These are phyloP conservation scores for Scaptomyza polygonia DNA, from an alignment of 2,888 invertebrate genomes.

Conservation along the genomic window DNA sequence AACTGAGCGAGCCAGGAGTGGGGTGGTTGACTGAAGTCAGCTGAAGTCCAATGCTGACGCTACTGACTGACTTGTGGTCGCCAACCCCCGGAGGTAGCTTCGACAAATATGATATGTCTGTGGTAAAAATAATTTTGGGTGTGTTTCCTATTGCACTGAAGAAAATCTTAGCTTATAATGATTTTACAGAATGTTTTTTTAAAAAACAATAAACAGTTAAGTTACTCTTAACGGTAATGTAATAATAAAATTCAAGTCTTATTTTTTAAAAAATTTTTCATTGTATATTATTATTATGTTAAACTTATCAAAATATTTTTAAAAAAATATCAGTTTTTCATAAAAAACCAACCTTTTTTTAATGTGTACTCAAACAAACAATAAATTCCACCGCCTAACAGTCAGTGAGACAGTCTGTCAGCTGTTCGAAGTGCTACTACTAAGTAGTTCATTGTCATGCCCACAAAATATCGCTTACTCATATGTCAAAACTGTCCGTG, in stretches of 20 bases:
- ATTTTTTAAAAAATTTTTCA: no score
- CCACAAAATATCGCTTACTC: slow-evolving; percentile 56
- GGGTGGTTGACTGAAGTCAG: slow-evolving; percentile 50
- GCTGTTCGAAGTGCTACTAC: slow-evolving; percentile 1
- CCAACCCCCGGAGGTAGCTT: slow-evolving; percentile 52
- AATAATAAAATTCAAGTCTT: no score
- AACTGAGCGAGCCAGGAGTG: not conserved
- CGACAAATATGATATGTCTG: slow-evolving; percentile 60
- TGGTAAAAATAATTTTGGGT: slow-evolving; percentile 64
- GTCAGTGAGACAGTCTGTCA: slow-evolving; percentile 23
- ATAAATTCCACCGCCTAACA: not conserved
- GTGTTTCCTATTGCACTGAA: slow-evolving; percentile 47
- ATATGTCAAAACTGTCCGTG: slow-evolving; percentile 56
- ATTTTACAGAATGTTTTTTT: not conserved
- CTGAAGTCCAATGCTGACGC: slow-evolving; percentile 35
- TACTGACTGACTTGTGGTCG: slow-evolving; percentile 19
- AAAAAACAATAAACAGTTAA: no score
- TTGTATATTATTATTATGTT: no score
- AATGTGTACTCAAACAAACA: slow-evolving; percentile 1
- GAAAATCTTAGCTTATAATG: not conserved
- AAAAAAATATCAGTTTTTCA: no score
- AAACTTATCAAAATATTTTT: no score
- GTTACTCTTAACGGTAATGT: no score
- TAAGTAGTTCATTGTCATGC: slow-evolving; percentile 9
- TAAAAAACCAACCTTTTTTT: not conserved